Percentiles rank a stretch among this genome's conserved stretches.
phyloP scores from a whole-genome alignment of 2,888 invertebrate species.

The Volucella inflata region DNA sequence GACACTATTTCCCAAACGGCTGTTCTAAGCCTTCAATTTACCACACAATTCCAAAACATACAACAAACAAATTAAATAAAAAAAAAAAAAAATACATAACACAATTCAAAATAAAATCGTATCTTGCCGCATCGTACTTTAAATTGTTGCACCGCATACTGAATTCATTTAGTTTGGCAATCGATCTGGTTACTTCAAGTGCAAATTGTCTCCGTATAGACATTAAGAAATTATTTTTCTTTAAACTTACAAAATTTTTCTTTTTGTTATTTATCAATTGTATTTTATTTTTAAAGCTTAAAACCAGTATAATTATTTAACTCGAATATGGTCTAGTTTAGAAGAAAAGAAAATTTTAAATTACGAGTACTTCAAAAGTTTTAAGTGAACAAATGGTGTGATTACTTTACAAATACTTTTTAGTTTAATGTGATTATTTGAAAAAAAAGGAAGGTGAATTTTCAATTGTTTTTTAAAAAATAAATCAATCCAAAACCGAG shows the following conservation, averaged over 20 bases:
- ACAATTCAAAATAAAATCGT: constrained; percentile 35
- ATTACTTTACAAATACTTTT: constrained; percentile 41
- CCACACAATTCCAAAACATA: constrained; percentile 53
- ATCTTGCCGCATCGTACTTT: constrained; percentile 66
- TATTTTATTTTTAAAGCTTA: constrained; percentile 5
- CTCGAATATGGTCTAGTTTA: constrained; percentile 12
- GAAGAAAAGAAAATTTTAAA: not conserved
- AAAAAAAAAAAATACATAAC: constrained; percentile 33
- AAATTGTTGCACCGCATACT: constrained; percentile 69
- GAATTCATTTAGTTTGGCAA: constrained; percentile 68
- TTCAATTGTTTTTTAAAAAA: constrained; percentile 14
- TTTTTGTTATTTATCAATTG: not conserved
- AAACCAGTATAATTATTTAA: constrained; percentile 7
- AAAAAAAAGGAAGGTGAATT: constrained; percentile 37
- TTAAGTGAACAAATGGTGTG: constrained; percentile 65
- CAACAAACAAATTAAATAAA: not conserved
- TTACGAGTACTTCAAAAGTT: constrained; percentile 15
- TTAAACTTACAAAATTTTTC: not conserved
- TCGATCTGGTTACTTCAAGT: constrained; percentile 69
- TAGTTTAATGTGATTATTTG: constrained; percentile 43
- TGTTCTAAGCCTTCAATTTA: constrained; percentile 71
- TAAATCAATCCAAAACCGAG: not conserved
- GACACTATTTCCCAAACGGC: constrained; percentile 81
- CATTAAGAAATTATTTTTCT: not conserved
- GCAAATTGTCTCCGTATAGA: constrained; percentile 42